Conservation (phyloP, 2,113 vertebrate species). For the Actenoides lindsayi region DNA sequence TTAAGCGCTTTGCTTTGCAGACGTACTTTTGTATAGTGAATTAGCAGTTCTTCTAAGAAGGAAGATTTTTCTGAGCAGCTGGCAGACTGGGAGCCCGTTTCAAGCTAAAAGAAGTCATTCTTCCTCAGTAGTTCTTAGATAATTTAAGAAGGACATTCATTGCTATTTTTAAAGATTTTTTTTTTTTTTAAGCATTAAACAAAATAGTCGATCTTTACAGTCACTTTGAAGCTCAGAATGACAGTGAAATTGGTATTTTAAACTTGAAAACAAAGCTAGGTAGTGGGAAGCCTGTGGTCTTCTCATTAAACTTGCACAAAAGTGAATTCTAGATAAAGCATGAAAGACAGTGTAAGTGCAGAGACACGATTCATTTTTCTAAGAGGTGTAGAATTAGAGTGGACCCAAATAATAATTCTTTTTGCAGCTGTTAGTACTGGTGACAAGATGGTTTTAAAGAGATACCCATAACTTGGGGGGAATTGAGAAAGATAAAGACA, state of each 20-base stretch:
- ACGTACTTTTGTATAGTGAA: neutral
- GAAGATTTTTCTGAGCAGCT: neutral
- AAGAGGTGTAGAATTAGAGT: neutral
- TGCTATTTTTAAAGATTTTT: neutral
- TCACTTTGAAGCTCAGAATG: neutral
- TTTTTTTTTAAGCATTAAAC: neutral
- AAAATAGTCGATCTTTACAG: neutral
- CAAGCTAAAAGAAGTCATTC: neutral
- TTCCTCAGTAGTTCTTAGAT: neutral
- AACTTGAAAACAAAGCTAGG: neutral
- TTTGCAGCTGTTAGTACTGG: neutral
- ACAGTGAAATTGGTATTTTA: neutral
- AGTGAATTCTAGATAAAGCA: neutral
- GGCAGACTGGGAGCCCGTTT: neutral
- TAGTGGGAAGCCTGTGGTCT: neutral
- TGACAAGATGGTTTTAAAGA: neutral
- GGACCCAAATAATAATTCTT: neutral
- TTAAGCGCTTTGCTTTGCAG: neutral
- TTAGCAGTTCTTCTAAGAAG: neutral
- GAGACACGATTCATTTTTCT: neutral
- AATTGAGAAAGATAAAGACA: neutral
- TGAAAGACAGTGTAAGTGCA: neutral
- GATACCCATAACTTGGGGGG: rapidly evolving
- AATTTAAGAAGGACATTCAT: neutral
- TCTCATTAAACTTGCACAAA: neutral